Evolutionary conservation across 2,113 vertebrate genomes (phyloP).

Genomic region (Ovis aries): ARS-UI_Ramb_v3.0 NC_056061.1:54296001-54296500

Average conservation of each 20-base stretch:
- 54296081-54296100: neutral
- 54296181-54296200: neutral
- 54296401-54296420: neutral
- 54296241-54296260: neutral
- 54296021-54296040: neutral
- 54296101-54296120: neutral
- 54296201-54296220: neutral
- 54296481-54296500: neutral
- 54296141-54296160: neutral
- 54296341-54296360: neutral
- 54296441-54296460: neutral
- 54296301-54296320: neutral
- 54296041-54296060: neutral
- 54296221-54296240: neutral
- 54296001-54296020: neutral
- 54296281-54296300: neutral
- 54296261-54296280: neutral
- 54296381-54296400: neutral
- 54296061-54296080: neutral
- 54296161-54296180: neutral
- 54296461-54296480: neutral
- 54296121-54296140: neutral
- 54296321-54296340: neutral
- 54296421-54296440: neutral
- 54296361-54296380: neutral